These are phyloP conservation scores for Camptogramma bilineatum DNA, from an alignment of 2,888 invertebrate species.

Conservation along the genomic window DNA sequence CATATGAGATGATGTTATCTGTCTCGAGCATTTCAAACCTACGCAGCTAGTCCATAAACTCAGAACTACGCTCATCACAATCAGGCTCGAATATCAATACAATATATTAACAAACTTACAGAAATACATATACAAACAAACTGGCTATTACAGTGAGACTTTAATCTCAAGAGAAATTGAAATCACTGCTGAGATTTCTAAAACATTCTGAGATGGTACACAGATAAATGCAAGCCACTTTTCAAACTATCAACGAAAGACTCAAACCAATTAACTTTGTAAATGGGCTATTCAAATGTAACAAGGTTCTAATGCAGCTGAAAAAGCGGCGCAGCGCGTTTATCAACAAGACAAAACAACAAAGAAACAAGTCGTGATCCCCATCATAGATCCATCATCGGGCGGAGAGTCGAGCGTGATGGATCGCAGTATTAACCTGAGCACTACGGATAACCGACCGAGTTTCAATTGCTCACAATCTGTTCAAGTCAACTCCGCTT, in stretches of 20 bases:
- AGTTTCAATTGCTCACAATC: slow-evolving; percentile 75
- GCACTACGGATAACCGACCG: slow-evolving; percentile 67
- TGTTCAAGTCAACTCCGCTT: slow-evolving; percentile 65
- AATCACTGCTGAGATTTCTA: slow-evolving; percentile 7
- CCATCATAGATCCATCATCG: slow-evolving; percentile 81
- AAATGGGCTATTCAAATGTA: slow-evolving; percentile 76
- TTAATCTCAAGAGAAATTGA: slow-evolving; percentile 10
- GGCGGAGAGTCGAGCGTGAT: slow-evolving; percentile 67
- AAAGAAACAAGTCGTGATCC: slow-evolving; percentile 76
- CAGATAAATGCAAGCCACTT: slow-evolving; percentile 53
- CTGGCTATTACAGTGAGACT: not conserved
- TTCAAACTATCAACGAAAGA: slow-evolving; percentile 58
- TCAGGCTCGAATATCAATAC: slow-evolving; percentile 57
- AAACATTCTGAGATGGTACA: slow-evolving; percentile 23
- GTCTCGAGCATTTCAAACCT: slow-evolving; percentile 69
- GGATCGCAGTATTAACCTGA: slow-evolving; percentile 79
- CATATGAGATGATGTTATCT: slow-evolving; percentile 74
- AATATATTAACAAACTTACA: slow-evolving; percentile 38
- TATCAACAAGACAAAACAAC: slow-evolving; percentile 79
- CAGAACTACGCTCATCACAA: slow-evolving; percentile 52
- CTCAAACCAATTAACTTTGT: slow-evolving; percentile 67
- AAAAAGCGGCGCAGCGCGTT: slow-evolving; percentile 70
- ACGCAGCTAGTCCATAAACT: slow-evolving; percentile 63
- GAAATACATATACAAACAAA: not conserved
- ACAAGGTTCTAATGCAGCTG: slow-evolving; percentile 73